Evolutionary conservation across 2,888 invertebrate species (phyloP).

Genomic region (Drymonia ruficornis): DNA sequence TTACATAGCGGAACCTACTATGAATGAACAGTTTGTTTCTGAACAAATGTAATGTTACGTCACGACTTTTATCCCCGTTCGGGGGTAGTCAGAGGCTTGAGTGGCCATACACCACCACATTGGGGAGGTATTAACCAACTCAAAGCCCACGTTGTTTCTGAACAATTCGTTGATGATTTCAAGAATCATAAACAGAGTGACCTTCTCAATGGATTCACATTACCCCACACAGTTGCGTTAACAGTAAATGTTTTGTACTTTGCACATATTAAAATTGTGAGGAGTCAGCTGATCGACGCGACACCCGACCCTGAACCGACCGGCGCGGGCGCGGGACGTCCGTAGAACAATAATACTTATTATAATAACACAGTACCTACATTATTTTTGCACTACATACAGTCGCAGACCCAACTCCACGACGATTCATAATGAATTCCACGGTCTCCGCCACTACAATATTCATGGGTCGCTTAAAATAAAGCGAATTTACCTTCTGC

Average conservation of each 20-base stretch:
- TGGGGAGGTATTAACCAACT: too few species aligned
- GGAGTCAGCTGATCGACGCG: slow-evolving; percentile 63
- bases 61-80: too few species aligned
- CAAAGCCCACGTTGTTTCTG: too few species aligned
- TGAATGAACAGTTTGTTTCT: too few species aligned
- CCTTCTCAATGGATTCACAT: not conserved
- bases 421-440: slow-evolving; percentile 29
- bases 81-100: too few species aligned
- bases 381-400: slow-evolving; percentile 33
- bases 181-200: not conserved
- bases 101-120: too few species aligned
- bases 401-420: slow-evolving; percentile 24
- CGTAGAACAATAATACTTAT: slow-evolving; percentile 66
- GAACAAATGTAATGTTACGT: too few species aligned
- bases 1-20: too few species aligned
- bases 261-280: slow-evolving; percentile 26
- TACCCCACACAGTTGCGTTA: not conserved
- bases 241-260: slow-evolving; percentile 14
- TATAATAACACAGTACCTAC: slow-evolving; percentile 48
- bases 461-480: slow-evolving; percentile 41
- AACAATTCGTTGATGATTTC: too few species aligned
- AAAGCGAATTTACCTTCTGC: slow-evolving; percentile 47
- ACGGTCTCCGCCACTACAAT: slow-evolving; percentile 21
- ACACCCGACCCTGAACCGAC: slow-evolving; percentile 63
- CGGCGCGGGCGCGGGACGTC: slow-evolving; percentile 44